Conservation (phyloP, 2,797 vertebrate genomes). For the Dryobates pubescens region DNA sequence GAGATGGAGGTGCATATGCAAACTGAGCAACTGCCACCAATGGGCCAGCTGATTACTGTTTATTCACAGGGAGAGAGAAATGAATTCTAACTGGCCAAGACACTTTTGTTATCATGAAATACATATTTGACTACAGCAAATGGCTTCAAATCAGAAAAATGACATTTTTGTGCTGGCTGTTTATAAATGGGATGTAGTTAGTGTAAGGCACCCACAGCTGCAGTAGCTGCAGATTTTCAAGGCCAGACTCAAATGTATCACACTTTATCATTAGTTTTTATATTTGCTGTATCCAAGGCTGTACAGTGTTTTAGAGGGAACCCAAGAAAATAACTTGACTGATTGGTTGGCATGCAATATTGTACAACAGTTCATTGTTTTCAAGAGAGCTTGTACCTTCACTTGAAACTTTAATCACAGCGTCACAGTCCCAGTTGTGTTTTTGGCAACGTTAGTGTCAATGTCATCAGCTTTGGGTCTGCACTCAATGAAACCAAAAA, state of each 20-base stretch:
- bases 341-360: neutral
- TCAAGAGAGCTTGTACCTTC: neutral
- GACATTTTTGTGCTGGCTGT: conserved; percentile 58
- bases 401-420: conserved; percentile 10
- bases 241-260: conserved; percentile 15
- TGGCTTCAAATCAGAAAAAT: conserved; percentile 47
- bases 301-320: neutral
- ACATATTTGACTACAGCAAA: conserved; percentile 57
- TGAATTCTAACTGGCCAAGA: conserved; percentile 4
- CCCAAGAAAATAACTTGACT: conserved; percentile 32
- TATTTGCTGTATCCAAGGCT: conserved; percentile 35
- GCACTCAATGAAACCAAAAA: neutral
- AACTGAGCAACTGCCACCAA: neutral
- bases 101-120: conserved; percentile 20
- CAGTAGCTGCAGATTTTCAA: conserved; percentile 55
- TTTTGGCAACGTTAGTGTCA: neutral
- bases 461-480: neutral
- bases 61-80: conserved; percentile 10
- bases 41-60: neutral
- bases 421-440: neutral
- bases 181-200: conserved; percentile 60
- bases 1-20: neutral
- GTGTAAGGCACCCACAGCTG: conserved; percentile 36
- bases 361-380: conserved; percentile 32
- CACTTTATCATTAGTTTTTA: conserved; percentile 44